phyloP scores from a whole-genome alignment of 2,888 invertebrate genomes.

The Lasioglossum pauxillum region DNA sequence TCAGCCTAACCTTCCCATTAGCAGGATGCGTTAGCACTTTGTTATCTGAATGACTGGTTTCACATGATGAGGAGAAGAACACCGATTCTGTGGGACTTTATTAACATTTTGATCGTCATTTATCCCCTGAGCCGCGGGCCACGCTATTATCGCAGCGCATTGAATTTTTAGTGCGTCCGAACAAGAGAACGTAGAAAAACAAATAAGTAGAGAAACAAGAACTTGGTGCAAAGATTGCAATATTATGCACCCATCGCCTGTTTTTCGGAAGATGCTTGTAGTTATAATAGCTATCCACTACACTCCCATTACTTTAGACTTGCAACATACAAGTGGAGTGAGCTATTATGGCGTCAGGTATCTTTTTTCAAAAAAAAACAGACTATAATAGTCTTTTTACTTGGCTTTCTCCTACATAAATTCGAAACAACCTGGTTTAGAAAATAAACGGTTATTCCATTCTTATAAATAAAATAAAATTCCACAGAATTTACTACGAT shows the following conservation, averaged over 20 bases:
- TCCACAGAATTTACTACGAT: too few species aligned
- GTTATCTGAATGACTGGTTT: constrained; percentile 7
- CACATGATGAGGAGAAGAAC: neutral
- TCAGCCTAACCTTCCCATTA: neutral
- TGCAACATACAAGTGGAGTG: neutral
- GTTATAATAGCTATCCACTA: neutral
- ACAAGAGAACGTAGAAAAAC: neutral
- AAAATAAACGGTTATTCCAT: neutral
- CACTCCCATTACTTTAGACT: neutral
- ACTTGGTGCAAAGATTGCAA: neutral
- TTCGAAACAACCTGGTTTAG: neutral
- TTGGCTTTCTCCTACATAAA: neutral
- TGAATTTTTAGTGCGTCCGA: neutral
- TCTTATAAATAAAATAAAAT: too few species aligned
- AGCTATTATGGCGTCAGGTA: neutral
- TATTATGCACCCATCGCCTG: neutral
- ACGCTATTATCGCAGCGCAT: neutral
- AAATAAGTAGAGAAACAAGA: neutral
- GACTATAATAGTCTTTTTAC: neutral
- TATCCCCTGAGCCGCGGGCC: neutral
- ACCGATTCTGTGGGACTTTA: neutral
- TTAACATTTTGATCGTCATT: neutral
- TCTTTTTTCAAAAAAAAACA: neutral
- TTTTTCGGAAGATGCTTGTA: neutral
- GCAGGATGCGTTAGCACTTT: neutral